Base-by-base conservation (phyloP, 2,797 vertebrate species). In the Semaprochilodus insignis region DNA sequence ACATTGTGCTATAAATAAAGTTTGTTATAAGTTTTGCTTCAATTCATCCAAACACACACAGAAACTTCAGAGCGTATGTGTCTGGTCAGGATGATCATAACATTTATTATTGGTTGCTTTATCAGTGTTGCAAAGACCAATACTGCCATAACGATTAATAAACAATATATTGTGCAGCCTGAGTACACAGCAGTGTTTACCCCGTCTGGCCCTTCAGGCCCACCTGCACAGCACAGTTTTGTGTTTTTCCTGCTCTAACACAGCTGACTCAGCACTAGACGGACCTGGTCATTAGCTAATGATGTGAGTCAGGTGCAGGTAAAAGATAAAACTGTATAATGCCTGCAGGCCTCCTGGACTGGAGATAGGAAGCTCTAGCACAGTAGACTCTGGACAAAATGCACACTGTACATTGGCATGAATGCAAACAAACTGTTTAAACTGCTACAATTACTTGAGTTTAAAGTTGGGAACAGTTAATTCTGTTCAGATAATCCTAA, bases 211-310 rank as follows among this genome's bases (percentile, higher is more conserved):
- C 17, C 16, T 19, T 8, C 6, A 66, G 27, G 16, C 27, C 31
- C 27, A 66, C 63, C 63, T 66, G 63, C 31, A 34, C 31, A 8
- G 16, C 31, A 66, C 63, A 34, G 31, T 36, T 66, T 11, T 31
- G 81, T 81, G 74, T 59, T 10, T 55, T 34, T 78, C 78, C 75
- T 27, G 73, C 67, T 34, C 16, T 57, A 21, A 59, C 34, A 67
- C 62, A 65, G 11, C 65, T 67, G 65, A 67, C 65, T 67, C 65
- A 67, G 65, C 65, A 40, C 65, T 36, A 19, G 65, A 67, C 17
- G 6, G 65, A n/a, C 19, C 15, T 63, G 31, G 40, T 67, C 65
- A 67, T 67, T 67, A 67, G 65, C 34, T 67, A 67, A 67, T 67
- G 65, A 67, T 67, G 65, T 36, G 65, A 25, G 34, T 67, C 65